These are phyloP conservation scores for Characodon lateralis DNA, from an alignment of 2,797 vertebrate genomes.

Conservation along the genomic window DNA sequence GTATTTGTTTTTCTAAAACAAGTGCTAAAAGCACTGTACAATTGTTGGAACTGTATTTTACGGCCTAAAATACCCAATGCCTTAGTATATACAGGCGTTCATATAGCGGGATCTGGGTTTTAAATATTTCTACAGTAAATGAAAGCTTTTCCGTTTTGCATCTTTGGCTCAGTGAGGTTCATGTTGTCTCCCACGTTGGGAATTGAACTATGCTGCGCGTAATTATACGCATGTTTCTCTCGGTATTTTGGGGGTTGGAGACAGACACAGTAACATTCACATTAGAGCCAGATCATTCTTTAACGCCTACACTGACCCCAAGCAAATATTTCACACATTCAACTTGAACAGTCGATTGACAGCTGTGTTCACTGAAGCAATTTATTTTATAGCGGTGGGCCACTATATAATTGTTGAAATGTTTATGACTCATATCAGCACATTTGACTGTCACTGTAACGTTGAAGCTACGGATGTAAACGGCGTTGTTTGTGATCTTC, in stretches of 20 bases:
- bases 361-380: conserved; percentile 50
- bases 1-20: too few species aligned
- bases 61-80: neutral
- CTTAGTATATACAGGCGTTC: neutral
- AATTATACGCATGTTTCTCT: conserved; percentile 72
- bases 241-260: conserved; percentile 72
- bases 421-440: conserved; percentile 15
- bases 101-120: neutral
- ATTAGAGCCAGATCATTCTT: conserved; percentile 64
- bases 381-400: conserved; percentile 31
- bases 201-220: conserved; percentile 65
- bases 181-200: conserved; percentile 56
- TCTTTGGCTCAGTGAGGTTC: conserved; percentile 43
- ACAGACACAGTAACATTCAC: conserved; percentile 69
- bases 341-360: conserved; percentile 55
- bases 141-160: conserved; percentile 37
- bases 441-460: conserved; percentile 17
- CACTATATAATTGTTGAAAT: conserved; percentile 23
- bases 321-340: conserved; percentile 66
- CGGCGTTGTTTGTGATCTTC: conserved; percentile 8
- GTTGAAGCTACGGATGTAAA: conserved; percentile 30
- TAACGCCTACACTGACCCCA: conserved; percentile 63
- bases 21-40: neutral
- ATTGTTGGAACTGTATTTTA: neutral
- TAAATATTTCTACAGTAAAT: conserved; percentile 22